Percentiles rank a stretch among this genome's conserved stretches.
Conservation (phyloP, 2,888 invertebrate species). For the Shargacucullia verbasci region DNA sequence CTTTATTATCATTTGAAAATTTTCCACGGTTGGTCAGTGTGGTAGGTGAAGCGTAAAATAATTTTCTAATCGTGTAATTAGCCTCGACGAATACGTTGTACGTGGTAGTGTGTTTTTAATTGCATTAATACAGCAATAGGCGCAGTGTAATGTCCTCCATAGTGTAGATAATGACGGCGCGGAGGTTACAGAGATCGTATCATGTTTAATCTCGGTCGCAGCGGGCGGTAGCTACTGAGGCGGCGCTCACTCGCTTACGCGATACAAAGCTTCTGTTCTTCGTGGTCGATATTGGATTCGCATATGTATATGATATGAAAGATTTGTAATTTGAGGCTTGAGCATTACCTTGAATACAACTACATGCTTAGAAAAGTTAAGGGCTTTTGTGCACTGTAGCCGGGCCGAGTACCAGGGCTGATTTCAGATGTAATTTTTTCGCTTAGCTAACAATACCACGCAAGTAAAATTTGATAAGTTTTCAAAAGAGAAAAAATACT, state of each 20-base stretch:
- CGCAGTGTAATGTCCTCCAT: slow-evolving; percentile 58
- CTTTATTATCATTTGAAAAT: slow-evolving; percentile 47
- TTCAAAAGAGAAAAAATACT: too few relatives aligned
- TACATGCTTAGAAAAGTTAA: too few relatives aligned
- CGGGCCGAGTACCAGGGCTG: too few relatives aligned
- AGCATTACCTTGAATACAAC: too few relatives aligned
- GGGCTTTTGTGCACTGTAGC: too few relatives aligned
- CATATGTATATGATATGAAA: slow-evolving; percentile 4
- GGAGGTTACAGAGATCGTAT: slow-evolving; percentile 59
- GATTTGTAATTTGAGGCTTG: background rate
- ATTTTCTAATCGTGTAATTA: slow-evolving; percentile 62
- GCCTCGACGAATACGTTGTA: slow-evolving; percentile 49
- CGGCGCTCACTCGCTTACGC: slow-evolving; percentile 52
- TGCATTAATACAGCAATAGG: slow-evolving; percentile 63
- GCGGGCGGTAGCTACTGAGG: slow-evolving; percentile 68
- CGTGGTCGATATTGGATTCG: slow-evolving; percentile 43
- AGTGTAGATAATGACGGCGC: slow-evolving; percentile 61
- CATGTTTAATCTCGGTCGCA: slow-evolving; percentile 66
- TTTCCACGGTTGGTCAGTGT: slow-evolving; percentile 47
- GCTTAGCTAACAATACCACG: too few relatives aligned
- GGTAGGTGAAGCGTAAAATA: slow-evolving; percentile 61
- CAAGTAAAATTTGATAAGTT: too few relatives aligned
- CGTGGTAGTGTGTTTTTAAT: slow-evolving; percentile 59
- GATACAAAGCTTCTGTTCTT: slow-evolving; percentile 63
- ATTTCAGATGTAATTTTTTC: too few relatives aligned